These are phyloP conservation scores for Cephus nigrinus DNA, from an alignment of 2,888 invertebrate genomes.

Conservation along the genomic window DNA sequence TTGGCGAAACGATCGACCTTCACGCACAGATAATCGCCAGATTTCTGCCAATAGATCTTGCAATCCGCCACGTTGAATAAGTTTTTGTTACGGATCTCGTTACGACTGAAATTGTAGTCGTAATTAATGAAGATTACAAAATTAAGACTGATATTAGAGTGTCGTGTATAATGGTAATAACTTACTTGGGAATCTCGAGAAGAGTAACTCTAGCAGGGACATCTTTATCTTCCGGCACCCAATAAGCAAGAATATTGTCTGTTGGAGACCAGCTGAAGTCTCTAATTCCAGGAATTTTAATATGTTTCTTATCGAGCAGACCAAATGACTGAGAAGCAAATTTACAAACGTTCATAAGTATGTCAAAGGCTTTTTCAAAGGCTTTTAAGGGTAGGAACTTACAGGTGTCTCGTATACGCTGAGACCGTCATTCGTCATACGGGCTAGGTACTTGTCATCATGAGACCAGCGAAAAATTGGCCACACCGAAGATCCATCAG, in stretches of 20 bases:
- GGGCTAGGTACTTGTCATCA: slow-evolving; percentile 94
- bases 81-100: slow-evolving; percentile 92
- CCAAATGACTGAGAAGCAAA: slow-evolving; percentile 80
- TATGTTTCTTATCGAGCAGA: slow-evolving; percentile 92
- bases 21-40: slow-evolving; percentile 96
- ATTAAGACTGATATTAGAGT: not conserved
- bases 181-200: slow-evolving; percentile 86
- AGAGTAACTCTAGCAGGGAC: slow-evolving; percentile 95
- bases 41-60: slow-evolving; percentile 99
- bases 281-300: slow-evolving; percentile 89
- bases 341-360: slow-evolving; percentile 12
- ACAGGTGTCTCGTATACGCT: slow-evolving; percentile 96
- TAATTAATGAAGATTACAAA: not conserved
- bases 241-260: slow-evolving; percentile 95
- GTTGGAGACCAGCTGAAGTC: slow-evolving; percentile 99
- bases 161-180: slow-evolving; percentile 4
- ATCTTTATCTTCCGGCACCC: slow-evolving; percentile 98
- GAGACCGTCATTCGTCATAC: slow-evolving; percentile 84
- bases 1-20: slow-evolving; percentile 92
- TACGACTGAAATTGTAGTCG: slow-evolving; percentile 68
- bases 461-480: slow-evolving; percentile 98
- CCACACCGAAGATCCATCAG: slow-evolving; percentile 87
- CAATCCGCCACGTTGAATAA: slow-evolving; percentile 98
- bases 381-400: slow-evolving; percentile 44
- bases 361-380: slow-evolving; percentile 1